Percentiles rank a stretch among this genome's conserved stretches.
Conservation (phyloP, 2,113 vertebrate species). For the Pygoscelis antarcticus region DNA sequence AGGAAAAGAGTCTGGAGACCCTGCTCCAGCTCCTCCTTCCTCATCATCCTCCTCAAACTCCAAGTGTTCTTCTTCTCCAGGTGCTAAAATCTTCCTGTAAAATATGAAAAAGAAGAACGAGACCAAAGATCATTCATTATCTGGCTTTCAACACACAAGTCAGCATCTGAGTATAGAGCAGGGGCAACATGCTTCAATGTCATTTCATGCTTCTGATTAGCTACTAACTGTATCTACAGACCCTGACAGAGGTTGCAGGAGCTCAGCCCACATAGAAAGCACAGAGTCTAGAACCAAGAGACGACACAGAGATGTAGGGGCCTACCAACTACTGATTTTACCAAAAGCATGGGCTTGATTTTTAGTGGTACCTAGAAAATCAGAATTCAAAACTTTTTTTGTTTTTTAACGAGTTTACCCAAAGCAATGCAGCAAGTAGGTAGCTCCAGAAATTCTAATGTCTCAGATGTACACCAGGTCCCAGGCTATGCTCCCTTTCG, state of each 20-base stretch:
- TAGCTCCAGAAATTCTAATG: neutral
- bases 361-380: neutral
- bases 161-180: neutral
- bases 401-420: neutral
- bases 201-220: neutral
- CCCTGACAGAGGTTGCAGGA: neutral
- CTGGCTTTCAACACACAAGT: neutral
- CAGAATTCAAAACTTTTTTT: neutral
- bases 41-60: conserved; percentile 96
- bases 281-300: neutral
- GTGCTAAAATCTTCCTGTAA: conserved; percentile 93
- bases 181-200: neutral
- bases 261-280: neutral
- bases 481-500: neutral
- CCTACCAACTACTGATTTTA: neutral
- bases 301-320: neutral
- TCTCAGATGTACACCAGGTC: neutral
- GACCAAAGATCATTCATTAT: neutral
- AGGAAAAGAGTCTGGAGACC: conserved; percentile 85
- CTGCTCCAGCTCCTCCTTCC: conserved; percentile 84
- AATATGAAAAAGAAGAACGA: neutral
- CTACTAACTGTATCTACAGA: neutral
- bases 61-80: conserved; percentile 96
- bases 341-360: neutral
- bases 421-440: neutral